These are phyloP conservation scores for Macaria notata DNA, from an alignment of 2,888 invertebrate genomes.

Conservation along the genomic window DNA sequence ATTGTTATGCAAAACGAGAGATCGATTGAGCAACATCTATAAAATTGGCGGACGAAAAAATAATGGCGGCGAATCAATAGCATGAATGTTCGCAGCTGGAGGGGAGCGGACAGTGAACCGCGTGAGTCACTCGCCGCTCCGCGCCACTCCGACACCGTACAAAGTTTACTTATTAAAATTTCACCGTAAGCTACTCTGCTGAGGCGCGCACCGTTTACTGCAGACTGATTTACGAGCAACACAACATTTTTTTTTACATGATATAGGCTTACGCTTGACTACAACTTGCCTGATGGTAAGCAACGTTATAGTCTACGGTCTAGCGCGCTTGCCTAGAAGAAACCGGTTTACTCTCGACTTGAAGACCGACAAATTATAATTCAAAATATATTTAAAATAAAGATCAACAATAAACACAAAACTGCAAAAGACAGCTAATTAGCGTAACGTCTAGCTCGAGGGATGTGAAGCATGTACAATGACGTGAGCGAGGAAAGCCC, in stretches of 20 bases:
- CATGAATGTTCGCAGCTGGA: slow-evolving; percentile 39
- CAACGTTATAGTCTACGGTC: too few relatives aligned
- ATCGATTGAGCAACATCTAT: slow-evolving; percentile 39
- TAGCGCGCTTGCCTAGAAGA: too few relatives aligned
- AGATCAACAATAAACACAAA: not conserved
- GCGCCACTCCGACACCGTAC: slow-evolving; percentile 54
- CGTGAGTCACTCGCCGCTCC: slow-evolving; percentile 47
- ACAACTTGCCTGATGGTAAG: too few relatives aligned
- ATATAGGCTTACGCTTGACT: too few relatives aligned
- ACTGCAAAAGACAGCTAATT: slow-evolving; percentile 10
- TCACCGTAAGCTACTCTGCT: slow-evolving; percentile 66
- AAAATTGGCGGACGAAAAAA: slow-evolving; percentile 33
- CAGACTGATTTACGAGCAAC: slow-evolving; percentile 47
- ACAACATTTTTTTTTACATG: not conserved
- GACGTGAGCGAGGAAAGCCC: slow-evolving; percentile 16
- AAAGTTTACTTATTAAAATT: slow-evolving; percentile 78
- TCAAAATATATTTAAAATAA: too few relatives aligned
- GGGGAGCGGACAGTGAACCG: slow-evolving; percentile 64
- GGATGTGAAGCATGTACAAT: slow-evolving; percentile 9
- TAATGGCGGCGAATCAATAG: slow-evolving; percentile 45
- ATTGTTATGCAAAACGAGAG: slow-evolving; percentile 36
- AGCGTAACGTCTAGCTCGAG: slow-evolving; percentile 5
- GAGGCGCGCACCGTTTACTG: slow-evolving; percentile 50
- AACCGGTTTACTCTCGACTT: too few relatives aligned
- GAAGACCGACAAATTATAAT: too few relatives aligned